Percentiles rank a stretch among this genome's conserved stretches.
Evolutionary conservation across 2,113 vertebrate genomes (phyloP).

Genomic region (Melanostigma gelatinosum): DNA sequence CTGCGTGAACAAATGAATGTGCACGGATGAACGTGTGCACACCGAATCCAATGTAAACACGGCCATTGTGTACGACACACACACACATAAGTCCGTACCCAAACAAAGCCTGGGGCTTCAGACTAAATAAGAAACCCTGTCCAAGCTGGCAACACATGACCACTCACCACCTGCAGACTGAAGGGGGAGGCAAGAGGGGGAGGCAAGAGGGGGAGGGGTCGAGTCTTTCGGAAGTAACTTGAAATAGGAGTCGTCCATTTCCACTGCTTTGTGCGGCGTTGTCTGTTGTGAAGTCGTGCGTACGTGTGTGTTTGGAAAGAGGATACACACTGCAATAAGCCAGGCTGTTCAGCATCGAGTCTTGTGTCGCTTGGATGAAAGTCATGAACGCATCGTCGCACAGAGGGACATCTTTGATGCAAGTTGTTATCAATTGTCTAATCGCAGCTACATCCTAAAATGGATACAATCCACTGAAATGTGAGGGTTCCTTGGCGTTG

Average conservation of each 20-base stretch:
- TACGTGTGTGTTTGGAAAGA: constrained; percentile 22
- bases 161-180: constrained; percentile 65
- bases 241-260: constrained; percentile 55
- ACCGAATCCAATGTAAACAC: constrained; percentile 69
- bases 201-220: not conserved
- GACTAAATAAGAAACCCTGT: constrained; percentile 65
- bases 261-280: constrained; percentile 39
- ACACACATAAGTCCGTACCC: constrained; percentile 49
- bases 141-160: constrained; percentile 57
- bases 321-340: constrained; percentile 1
- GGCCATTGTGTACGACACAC: constrained; percentile 58
- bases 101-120: constrained; percentile 73
- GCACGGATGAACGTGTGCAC: constrained; percentile 53
- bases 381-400: not conserved
- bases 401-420: not conserved
- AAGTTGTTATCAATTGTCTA: not conserved
- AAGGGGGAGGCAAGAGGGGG: constrained; percentile 13
- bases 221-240: constrained; percentile 26
- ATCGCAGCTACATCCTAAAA: constrained; percentile 5
- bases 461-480: not conserved
- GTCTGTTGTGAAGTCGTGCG: constrained; percentile 33
- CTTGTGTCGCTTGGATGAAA: not conserved
- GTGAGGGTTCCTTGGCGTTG: not conserved
- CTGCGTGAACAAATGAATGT: constrained; percentile 37
- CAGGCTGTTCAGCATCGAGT: constrained; percentile 5